Percentiles rank a stretch among this genome's conserved stretches.
Evolutionary conservation across 2,797 vertebrate species (phyloP).

Genomic region (Falco biarmicus): DNA sequence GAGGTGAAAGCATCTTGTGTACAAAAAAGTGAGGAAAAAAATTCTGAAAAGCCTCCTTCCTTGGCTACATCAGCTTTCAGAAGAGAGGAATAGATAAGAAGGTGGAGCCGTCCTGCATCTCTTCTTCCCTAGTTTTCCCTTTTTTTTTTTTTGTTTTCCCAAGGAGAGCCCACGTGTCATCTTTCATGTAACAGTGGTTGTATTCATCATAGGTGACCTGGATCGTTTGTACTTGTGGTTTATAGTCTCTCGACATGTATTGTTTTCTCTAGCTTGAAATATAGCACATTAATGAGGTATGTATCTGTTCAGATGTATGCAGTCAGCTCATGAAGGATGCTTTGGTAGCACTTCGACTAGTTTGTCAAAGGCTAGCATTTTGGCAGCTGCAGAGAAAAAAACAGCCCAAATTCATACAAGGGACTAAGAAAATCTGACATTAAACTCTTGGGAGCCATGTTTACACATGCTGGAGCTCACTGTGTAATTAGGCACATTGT

Average conservation of each 20-base stretch:
- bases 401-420: not conserved
- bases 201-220: slow-evolving; percentile 78
- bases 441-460: not conserved
- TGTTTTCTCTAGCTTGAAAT: slow-evolving; percentile 76
- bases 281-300: slow-evolving; percentile 77
- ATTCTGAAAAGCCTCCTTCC: not conserved
- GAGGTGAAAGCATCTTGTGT: not conserved
- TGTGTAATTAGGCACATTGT: not conserved
- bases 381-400: slow-evolving; percentile 66
- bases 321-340: slow-evolving; percentile 67
- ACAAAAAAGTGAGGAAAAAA: not conserved
- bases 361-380: slow-evolving; percentile 70
- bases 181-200: slow-evolving; percentile 34
- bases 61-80: slow-evolving; percentile 38
- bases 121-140: not conserved
- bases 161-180: slow-evolving; percentile 21
- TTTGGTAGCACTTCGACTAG: slow-evolving; percentile 58
- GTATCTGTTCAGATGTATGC: slow-evolving; percentile 64
- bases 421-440: not conserved
- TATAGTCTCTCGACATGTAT: slow-evolving; percentile 73
- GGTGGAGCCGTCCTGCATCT: not conserved
- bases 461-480: not conserved
- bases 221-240: slow-evolving; percentile 75
- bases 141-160: not conserved
- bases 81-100: slow-evolving; percentile 46